Evolutionary conservation across 2,797 vertebrate species (phyloP).

Genomic region (Coregonus suidteri): DNA sequence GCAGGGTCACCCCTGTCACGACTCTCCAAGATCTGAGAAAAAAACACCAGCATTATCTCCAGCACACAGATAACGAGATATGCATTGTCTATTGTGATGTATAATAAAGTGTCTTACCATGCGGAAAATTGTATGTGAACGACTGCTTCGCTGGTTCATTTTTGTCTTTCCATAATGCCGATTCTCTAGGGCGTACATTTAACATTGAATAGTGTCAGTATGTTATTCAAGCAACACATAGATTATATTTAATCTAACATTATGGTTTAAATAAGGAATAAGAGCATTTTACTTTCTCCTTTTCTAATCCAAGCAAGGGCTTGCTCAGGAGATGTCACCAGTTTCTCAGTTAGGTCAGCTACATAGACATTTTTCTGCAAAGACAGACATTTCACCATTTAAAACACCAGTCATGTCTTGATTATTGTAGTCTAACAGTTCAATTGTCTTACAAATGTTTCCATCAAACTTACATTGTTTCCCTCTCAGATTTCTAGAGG

Average conservation of each 20-base stretch:
- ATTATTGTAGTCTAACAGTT: neutral
- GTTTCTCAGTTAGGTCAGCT: constrained; percentile 89
- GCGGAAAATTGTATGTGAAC: constrained; percentile 92
- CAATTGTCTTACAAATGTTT: too few relatives aligned
- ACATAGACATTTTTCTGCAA: constrained; percentile 90
- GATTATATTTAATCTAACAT: neutral
- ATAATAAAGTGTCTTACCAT: constrained; percentile 1
- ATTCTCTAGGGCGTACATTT: constrained; percentile 77
- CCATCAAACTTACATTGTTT: constrained; percentile 80
- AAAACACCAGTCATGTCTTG: neutral
- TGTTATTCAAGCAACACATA: neutral
- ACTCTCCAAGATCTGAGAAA: constrained; percentile 89
- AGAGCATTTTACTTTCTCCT: constrained; percentile 87
- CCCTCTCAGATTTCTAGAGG: constrained; percentile 91
- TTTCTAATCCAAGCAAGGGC: constrained; percentile 89
- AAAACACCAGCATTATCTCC: neutral
- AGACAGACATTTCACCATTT: neutral
- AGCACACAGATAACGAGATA: neutral
- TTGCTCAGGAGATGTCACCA: constrained; percentile 86
- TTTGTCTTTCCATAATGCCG: constrained; percentile 94
- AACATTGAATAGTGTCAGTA: neutral
- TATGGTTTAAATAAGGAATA: neutral
- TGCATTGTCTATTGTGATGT: neutral
- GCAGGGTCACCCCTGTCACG: constrained; percentile 83
- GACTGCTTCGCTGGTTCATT: constrained; percentile 95